Evolutionary conservation across 2,113 vertebrate genomes (phyloP).

Genomic region (Sinocyclocheilus maitianheensis): DNA sequence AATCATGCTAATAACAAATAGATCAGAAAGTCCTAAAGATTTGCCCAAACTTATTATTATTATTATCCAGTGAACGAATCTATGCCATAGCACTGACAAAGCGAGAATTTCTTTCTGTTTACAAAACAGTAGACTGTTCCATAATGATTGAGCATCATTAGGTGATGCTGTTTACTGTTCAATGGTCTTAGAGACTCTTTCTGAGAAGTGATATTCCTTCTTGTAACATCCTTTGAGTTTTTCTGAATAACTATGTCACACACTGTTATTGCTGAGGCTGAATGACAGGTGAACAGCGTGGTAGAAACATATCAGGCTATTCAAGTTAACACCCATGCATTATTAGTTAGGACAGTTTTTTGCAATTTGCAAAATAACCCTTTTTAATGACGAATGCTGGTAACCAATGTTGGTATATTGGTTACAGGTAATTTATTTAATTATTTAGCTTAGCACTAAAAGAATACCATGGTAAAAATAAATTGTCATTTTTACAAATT

Average conservation of each 20-base stretch:
- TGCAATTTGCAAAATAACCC: background rate
- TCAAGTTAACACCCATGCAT: background rate
- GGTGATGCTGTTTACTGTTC: constrained; percentile 24
- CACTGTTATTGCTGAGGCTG: background rate
- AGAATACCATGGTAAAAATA: too few relatives aligned
- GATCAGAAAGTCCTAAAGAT: background rate
- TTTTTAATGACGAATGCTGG: too few relatives aligned
- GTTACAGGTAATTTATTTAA: too few relatives aligned
- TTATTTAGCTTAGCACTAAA: too few relatives aligned
- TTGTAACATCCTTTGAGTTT: constrained; percentile 16
- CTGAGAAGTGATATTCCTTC: constrained; percentile 17
- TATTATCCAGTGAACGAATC: background rate
- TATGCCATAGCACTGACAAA: constrained; percentile 6
- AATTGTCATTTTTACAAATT: background rate
- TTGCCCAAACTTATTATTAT: background rate
- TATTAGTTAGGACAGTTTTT: background rate
- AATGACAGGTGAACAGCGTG: background rate
- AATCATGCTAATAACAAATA: background rate
- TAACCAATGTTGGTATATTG: too few relatives aligned
- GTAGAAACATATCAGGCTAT: background rate
- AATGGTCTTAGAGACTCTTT: background rate
- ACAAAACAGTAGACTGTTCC: constrained; percentile 19
- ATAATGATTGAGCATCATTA: constrained; percentile 11
- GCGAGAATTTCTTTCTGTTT: constrained; percentile 5
- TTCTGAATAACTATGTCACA: background rate